phyloP scores from a whole-genome alignment of 2,797 vertebrate genomes.

The Myioborus melanocephalus region DNA sequence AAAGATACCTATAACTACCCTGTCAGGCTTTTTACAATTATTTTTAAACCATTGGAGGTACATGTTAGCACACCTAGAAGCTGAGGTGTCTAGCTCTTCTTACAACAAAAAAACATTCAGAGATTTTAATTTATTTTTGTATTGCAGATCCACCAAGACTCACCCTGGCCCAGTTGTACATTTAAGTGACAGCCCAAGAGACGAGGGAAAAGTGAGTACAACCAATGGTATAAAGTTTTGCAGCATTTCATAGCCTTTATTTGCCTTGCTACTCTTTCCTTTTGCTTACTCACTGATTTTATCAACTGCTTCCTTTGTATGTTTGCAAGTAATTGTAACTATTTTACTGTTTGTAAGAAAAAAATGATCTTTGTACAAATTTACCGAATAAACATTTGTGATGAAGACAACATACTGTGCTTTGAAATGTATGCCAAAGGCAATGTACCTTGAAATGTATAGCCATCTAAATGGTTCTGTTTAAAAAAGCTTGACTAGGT shows the following conservation, averaged over 20 bases:
- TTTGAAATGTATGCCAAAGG: background rate
- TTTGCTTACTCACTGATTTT: background rate
- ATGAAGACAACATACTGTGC: background rate
- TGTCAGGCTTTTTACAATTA: background rate
- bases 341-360: background rate
- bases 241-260: background rate
- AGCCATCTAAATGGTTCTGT: background rate
- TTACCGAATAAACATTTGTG: background rate
- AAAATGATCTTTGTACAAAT: background rate
- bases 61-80: background rate
- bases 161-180: constrained; percentile 98
- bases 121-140: constrained; percentile 52
- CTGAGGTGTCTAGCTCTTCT: background rate
- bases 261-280: background rate
- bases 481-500: background rate
- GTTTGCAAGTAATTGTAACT: background rate
- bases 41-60: background rate
- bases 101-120: background rate
- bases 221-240: background rate
- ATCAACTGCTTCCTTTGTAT: background rate
- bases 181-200: constrained; percentile 96
- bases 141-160: constrained; percentile 92
- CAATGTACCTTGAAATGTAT: background rate
- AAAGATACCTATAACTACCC: background rate
- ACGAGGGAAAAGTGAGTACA: constrained; percentile 95